phyloP scores from a whole-genome alignment of 2,113 vertebrate species.

The Phyllostomus discolor region DNA sequence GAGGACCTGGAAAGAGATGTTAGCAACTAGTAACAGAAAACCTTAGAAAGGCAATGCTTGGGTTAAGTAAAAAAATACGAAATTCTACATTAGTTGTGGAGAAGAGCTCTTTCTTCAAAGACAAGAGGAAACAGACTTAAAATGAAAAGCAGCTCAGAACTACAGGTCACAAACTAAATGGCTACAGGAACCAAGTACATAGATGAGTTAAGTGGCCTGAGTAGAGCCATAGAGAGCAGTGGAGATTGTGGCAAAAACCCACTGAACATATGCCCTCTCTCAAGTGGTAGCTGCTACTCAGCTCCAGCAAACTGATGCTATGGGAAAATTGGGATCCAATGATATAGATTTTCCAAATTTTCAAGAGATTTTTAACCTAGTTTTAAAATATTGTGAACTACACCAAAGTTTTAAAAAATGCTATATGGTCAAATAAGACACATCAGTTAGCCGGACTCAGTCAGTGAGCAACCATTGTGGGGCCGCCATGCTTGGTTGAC shows the following conservation, averaged over 20 bases:
- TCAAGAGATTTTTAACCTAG: background rate
- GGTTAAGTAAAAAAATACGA: background rate
- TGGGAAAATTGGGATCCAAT: background rate
- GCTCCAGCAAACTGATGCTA: background rate
- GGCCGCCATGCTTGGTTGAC: accelerated
- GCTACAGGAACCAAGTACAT: background rate
- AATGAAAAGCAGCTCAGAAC: background rate
- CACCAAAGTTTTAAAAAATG: background rate
- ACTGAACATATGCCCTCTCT: background rate
- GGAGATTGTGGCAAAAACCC: background rate
- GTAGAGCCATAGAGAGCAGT: background rate
- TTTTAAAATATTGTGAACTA: background rate
- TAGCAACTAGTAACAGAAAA: background rate
- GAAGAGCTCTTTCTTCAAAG: background rate
- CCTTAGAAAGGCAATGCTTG: background rate
- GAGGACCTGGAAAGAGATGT: background rate
- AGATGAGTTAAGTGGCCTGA: background rate
- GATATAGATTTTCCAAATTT: background rate
- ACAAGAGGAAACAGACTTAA: background rate
- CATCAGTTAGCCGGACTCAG: background rate
- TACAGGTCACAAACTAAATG: background rate
- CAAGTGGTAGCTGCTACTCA: no score
- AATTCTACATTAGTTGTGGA: background rate
- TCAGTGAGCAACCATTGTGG: background rate
- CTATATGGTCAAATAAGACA: background rate